Evolutionary conservation across 2,888 invertebrate species (phyloP).

Genomic region (Leptopterna dolabrata): DNA sequence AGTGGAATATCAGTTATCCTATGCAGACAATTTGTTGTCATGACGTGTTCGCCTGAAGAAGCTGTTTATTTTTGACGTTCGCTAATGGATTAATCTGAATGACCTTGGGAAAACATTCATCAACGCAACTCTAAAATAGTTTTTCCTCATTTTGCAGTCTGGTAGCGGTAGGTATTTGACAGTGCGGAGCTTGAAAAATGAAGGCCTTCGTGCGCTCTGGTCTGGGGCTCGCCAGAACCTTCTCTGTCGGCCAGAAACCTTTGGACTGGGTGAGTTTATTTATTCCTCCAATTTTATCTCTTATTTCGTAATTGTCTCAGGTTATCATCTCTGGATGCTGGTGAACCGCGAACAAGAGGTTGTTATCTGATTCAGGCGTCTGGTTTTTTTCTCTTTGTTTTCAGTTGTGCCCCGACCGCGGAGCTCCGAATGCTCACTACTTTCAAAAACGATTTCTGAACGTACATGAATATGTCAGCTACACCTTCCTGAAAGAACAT

Average conservation of each 20-base stretch:
- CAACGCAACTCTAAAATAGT: not conserved
- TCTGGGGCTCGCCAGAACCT: not conserved
- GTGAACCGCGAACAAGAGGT: not conserved
- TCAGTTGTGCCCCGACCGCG: not conserved
- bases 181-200: not conserved
- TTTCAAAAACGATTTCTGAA: slow-evolving; percentile 81
- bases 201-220: not conserved
- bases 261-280: not conserved
- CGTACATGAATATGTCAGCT: slow-evolving; percentile 95
- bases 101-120: not conserved
- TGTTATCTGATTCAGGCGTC: not conserved
- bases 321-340: not conserved
- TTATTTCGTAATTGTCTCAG: not conserved
- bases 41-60: not conserved
- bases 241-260: not conserved
- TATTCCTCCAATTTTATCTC: not conserved
- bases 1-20: too few relatives aligned
- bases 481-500: slow-evolving; percentile 84
- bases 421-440: not conserved
- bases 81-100: not conserved
- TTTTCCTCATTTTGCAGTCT: not conserved
- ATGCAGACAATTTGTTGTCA: too few relatives aligned
- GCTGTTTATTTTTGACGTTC: not conserved
- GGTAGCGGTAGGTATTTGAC: not conserved
- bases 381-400: not conserved